Percentiles rank a stretch among this genome's conserved stretches.
phyloP scores from a whole-genome alignment of 2,888 invertebrate species.

The Melangyna quadrimaculata region DNA sequence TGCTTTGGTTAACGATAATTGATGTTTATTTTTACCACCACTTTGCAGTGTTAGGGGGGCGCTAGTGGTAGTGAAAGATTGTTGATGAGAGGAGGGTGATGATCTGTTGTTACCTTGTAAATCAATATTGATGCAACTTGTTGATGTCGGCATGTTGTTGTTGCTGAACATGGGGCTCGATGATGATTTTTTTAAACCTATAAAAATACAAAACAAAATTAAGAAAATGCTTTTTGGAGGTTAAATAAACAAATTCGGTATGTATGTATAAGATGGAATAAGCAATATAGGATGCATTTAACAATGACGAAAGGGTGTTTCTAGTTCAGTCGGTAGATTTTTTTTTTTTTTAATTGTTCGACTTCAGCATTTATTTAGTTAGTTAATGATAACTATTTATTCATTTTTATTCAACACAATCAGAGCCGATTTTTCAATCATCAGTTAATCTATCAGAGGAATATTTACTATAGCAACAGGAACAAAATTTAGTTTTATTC shows the following conservation, averaged over 20 bases:
- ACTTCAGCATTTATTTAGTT: no score
- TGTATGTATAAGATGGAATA: background rate
- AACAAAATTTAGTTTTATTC: no score
- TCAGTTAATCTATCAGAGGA: no score
- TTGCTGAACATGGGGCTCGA: slow-evolving; percentile 54
- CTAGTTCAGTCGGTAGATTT: background rate
- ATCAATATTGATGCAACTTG: slow-evolving; percentile 39
- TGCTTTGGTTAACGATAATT: slow-evolving; percentile 74
- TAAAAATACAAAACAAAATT: background rate
- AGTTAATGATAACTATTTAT: no score
- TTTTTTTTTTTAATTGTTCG: no score
- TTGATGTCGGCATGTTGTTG: slow-evolving; percentile 35
- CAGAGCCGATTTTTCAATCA: no score
- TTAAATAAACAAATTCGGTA: background rate
- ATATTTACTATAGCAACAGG: no score
- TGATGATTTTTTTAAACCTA: slow-evolving; percentile 65
- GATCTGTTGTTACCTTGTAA: slow-evolving; percentile 34
- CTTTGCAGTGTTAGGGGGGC: slow-evolving; percentile 34
- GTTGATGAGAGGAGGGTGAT: slow-evolving; percentile 62
- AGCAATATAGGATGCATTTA: background rate
- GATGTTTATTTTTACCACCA: slow-evolving; percentile 59
- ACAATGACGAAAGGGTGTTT: background rate
- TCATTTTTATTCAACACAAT: no score
- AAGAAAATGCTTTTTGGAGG: background rate
- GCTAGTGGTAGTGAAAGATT: slow-evolving; percentile 29